Percentiles rank a stretch among this genome's conserved stretches.
phyloP scores from a whole-genome alignment of 2,113 vertebrate genomes.

The Forbesichthys agassizii region DNA sequence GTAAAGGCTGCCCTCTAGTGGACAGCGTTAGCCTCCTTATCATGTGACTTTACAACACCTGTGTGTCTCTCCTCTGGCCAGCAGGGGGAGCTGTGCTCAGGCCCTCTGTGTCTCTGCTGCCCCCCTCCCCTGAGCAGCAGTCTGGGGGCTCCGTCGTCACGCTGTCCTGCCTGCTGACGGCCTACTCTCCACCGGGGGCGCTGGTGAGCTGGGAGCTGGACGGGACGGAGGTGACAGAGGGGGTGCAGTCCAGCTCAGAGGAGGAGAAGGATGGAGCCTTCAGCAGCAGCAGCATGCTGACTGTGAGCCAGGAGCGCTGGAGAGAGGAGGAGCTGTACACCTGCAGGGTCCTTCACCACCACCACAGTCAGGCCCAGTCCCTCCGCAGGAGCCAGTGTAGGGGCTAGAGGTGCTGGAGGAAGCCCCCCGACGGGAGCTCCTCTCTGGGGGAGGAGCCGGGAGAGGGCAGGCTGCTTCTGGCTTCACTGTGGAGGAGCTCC shows the following conservation, averaged over 20 bases:
- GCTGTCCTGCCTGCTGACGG: conserved; percentile 22
- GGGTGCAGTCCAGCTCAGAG: conserved; percentile 46
- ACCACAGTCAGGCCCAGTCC: conserved; percentile 6
- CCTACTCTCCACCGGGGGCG: conserved; percentile 48
- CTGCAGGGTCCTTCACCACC: conserved; percentile 48
- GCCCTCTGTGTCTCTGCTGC: conserved; percentile 39
- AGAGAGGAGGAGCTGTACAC: conserved; percentile 11
- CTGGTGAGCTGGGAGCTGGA: conserved; percentile 45
- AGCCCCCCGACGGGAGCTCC: neutral
- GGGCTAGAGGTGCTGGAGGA: conserved; percentile 18
- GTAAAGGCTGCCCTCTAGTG: no score
- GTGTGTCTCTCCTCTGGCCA: conserved; percentile 22
- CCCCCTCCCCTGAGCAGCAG: conserved; percentile 37
- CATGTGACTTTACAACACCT: neutral
- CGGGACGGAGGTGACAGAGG: conserved; percentile 22
- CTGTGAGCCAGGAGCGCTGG: conserved; percentile 40
- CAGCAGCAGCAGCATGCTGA: conserved; percentile 51
- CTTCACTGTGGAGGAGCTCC: no score
- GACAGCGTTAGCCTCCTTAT: no score
- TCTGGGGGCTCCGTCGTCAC: conserved; percentile 24
- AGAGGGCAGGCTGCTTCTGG: no score
- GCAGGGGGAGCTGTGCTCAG: conserved; percentile 33
- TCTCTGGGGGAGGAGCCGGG: no score
- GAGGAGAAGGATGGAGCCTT: conserved; percentile 40
- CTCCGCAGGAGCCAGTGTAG: conserved; percentile 46